Evolutionary conservation across 2,888 invertebrate genomes (phyloP), one percentile per base, ranked within the genome.

Genomic region (Tetragnatha montana): DNA sequence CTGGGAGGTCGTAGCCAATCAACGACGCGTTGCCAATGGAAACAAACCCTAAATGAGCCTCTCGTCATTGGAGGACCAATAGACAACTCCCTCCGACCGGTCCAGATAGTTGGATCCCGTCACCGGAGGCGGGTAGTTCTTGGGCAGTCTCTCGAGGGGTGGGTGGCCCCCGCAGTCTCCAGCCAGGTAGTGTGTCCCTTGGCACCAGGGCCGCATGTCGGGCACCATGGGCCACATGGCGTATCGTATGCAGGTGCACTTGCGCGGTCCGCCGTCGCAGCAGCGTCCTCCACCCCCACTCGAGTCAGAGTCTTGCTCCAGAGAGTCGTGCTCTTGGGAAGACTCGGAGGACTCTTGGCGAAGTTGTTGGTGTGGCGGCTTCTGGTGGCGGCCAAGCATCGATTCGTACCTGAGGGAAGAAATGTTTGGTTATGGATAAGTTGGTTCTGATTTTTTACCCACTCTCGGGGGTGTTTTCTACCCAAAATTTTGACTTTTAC

Each of bases 41-140:
- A 10, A 60, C 60, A 60, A 60, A 60, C 17, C 8, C 60, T 89
- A 90, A 71, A 90, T 90, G 60, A 90, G 90, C 70, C 87, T 83
- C 70, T 90, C 87, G 7, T 90, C 87, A 71, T 90, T 90, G 19
- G 90, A 90, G 8, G 90, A 84, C 90, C 90, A 90, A 50, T 83
- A 90, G 19, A 90, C 90, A 7, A 87, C 83, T 22, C 90, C 90
- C 17, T 87, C 90, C 8, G 90, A 81, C 8, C 87, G 75, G 17
- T 90, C 90, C 47, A 90, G 78, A 35, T 90, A 90, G 69, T 90
- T 90, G 14, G 87, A 90, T 0, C 90, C 90, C 4, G 87, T 84
- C 3, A 90, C 90, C 0, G 90, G 90, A 7, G 90, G 90, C 1
- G 90, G 90, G 60, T 73, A 76, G 74, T 90, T 81, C 17, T 51